phyloP scores from a whole-genome alignment of 2,888 invertebrate species.

The Tridacna gigas region DNA sequence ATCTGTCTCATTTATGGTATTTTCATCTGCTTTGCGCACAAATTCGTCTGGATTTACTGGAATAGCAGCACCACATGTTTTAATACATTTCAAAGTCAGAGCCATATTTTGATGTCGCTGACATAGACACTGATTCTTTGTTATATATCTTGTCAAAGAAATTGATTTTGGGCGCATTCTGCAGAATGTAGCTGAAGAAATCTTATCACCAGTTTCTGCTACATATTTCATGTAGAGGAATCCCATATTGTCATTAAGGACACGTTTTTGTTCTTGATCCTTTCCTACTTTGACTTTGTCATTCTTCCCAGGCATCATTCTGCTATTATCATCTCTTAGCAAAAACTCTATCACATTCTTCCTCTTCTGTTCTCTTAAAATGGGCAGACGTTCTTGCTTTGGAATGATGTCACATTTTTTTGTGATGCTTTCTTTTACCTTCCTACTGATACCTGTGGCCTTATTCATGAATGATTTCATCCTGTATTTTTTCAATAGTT shows the following conservation, averaged over 20 bases:
- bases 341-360: too few species aligned
- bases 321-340: slow-evolving; percentile 44
- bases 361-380: too few species aligned
- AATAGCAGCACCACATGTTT: slow-evolving; percentile 15
- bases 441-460: too few species aligned
- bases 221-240: slow-evolving; percentile 43
- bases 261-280: slow-evolving; percentile 31
- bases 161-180: slow-evolving; percentile 31
- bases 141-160: slow-evolving; percentile 11
- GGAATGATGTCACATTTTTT: too few species aligned
- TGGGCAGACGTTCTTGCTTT: too few species aligned
- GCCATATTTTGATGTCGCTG: slow-evolving; percentile 46
- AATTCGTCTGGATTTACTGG: slow-evolving; percentile 35
- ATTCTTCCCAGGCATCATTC: slow-evolving; percentile 36
- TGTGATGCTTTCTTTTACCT: too few species aligned
- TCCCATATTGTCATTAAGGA: slow-evolving; percentile 43
- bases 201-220: slow-evolving; percentile 23
- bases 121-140: slow-evolving; percentile 28
- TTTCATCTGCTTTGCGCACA: too few species aligned
- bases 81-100: slow-evolving; percentile 21
- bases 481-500: too few species aligned
- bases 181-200: slow-evolving; percentile 42
- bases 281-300: slow-evolving; percentile 24
- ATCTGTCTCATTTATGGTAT: background rate
- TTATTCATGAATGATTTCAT: too few species aligned